Evolutionary conservation across 2,113 vertebrate genomes (phyloP).

Genomic region (Cervus canadensis): DNA sequence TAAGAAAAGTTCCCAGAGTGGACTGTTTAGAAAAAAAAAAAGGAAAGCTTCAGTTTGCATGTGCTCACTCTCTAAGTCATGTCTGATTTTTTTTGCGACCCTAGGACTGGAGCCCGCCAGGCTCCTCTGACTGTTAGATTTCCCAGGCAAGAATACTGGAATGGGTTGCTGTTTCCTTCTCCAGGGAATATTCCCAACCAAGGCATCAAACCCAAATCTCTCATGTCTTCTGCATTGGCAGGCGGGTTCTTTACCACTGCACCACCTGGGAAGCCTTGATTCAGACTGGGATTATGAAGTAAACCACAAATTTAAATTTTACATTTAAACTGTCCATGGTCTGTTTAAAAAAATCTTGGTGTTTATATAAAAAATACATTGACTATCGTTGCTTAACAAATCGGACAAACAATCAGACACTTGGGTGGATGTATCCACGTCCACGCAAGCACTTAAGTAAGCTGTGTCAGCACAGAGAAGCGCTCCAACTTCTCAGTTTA

Average conservation of each 20-base stretch:
- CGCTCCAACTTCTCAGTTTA: not conserved
- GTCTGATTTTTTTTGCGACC: not conserved
- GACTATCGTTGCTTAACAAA: not conserved
- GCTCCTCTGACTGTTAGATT: not conserved
- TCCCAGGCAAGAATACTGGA: not conserved
- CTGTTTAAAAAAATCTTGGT: not conserved
- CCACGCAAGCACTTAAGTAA: not conserved
- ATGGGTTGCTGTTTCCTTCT: not conserved
- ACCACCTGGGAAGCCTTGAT: not conserved
- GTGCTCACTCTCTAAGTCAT: not conserved
- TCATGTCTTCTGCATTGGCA: not conserved
- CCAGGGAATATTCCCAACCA: not conserved
- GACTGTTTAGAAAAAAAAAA: constrained; percentile 33
- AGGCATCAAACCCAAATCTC: not conserved
- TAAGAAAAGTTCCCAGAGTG: constrained; percentile 49
- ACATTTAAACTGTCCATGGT: not conserved
- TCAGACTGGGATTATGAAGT: not conserved
- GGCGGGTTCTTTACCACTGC: not conserved
- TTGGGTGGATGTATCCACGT: not conserved
- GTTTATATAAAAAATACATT: not conserved
- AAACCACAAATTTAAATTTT: constrained; percentile 50
- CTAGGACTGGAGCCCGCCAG: not conserved
- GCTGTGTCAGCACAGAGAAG: not conserved
- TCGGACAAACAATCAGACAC: not conserved
- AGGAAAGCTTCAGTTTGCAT: not conserved